These are phyloP conservation scores for Paragorgia papillata DNA, from an alignment of 92 coral and sea anemone genomes.

Conservation along the genomic window DNA sequence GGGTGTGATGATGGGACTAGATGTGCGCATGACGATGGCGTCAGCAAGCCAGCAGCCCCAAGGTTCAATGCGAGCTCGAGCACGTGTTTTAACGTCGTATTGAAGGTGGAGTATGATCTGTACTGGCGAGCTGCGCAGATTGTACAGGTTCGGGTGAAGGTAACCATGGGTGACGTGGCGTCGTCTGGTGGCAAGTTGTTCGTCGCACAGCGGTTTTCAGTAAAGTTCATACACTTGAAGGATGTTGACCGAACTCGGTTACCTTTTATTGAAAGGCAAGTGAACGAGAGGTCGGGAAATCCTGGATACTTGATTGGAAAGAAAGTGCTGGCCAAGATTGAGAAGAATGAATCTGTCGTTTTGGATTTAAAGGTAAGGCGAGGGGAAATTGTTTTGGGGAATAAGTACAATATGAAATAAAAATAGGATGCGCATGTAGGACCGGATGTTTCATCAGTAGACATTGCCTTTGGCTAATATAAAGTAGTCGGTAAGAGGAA, in stretches of 20 bases:
- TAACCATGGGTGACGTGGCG: conserved; percentile 66
- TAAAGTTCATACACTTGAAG: conserved; percentile 62
- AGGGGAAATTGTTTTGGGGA: no score
- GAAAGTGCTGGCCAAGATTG: conserved; percentile 62
- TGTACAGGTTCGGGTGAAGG: conserved; percentile 58
- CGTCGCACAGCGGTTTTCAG: conserved; percentile 69
- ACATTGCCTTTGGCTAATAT: no score
- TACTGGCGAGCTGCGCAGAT: conserved; percentile 70
- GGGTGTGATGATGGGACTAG: conserved; percentile 37
- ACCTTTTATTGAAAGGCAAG: conserved; percentile 28
- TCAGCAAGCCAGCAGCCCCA: conserved; percentile 81
- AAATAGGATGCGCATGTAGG: no score
- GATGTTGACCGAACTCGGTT: conserved; percentile 36
- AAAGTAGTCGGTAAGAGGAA: no score
- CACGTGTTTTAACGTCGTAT: conserved; percentile 76
- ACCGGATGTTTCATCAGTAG: no score
- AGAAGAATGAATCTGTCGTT: background rate
- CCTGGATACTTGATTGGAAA: conserved; percentile 88
- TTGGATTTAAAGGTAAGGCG: background rate
- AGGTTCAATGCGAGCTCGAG: conserved; percentile 62
- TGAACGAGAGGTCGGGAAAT: conserved; percentile 74
- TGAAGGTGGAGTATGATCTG: conserved; percentile 73
- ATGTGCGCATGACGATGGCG: conserved; percentile 82
- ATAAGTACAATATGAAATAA: no score
- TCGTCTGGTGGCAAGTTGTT: conserved; percentile 51